Evolutionary conservation across 2,113 vertebrate genomes (phyloP).

Genomic region (Murina feae): DNA sequence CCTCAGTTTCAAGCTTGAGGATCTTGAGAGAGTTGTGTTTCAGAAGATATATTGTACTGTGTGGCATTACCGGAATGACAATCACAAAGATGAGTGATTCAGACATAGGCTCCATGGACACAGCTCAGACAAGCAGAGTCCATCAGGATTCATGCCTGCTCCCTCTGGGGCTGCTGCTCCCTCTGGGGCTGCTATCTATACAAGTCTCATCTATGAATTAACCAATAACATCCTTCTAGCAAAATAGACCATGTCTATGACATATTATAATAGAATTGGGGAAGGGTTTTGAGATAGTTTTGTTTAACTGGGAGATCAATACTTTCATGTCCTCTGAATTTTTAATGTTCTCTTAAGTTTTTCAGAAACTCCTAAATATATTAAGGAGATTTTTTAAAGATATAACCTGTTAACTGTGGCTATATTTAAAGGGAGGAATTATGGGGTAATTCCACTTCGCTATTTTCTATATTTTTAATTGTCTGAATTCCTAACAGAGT

Average conservation of each 20-base stretch:
- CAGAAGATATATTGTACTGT: not conserved
- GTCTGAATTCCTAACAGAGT: not conserved
- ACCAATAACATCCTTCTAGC: not conserved
- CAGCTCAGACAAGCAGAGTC: not conserved
- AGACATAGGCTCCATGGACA: not conserved
- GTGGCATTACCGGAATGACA: not conserved
- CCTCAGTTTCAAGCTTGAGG: not conserved
- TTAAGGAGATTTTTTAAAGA: not conserved
- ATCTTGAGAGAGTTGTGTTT: not conserved
- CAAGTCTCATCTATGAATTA: not conserved
- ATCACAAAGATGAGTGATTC: not conserved
- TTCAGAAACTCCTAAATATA: not conserved
- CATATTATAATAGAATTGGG: not conserved
- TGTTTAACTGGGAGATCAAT: not conserved
- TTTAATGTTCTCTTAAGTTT: not conserved
- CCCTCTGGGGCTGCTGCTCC: not conserved
- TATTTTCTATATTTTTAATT: not conserved
- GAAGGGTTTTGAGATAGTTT: not conserved
- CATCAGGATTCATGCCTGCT: not conserved
- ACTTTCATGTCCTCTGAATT: not conserved
- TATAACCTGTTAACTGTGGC: not conserved
- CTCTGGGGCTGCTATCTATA: not conserved
- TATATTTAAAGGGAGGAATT: not conserved
- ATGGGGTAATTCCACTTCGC: not conserved
- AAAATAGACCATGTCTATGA: not conserved